Evolutionary conservation across 1,140 invertebrate species (phyloP).

Genomic region (Diprion similis): DNA sequence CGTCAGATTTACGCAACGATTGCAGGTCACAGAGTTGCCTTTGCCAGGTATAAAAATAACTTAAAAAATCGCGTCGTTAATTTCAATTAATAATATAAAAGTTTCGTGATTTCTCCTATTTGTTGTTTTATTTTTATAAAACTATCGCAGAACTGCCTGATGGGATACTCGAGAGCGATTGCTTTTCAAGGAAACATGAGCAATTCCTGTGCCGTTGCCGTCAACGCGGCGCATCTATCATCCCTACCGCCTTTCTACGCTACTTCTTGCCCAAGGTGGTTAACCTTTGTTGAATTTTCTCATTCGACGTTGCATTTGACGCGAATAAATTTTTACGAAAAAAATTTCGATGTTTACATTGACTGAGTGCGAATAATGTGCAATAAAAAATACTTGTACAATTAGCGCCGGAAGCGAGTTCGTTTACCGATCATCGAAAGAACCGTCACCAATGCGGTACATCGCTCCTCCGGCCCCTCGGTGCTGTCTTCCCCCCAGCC

Average conservation of each 20-base stretch:
- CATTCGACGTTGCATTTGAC: too few species aligned
- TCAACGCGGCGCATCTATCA: conserved; percentile 38
- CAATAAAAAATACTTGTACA: conserved; percentile 20
- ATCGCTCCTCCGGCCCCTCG: conserved; percentile 17
- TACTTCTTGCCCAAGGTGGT: conserved; percentile 36
- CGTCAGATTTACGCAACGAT: conserved; percentile 25
- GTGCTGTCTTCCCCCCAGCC: conserved; percentile 32
- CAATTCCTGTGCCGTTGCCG: conserved; percentile 45
- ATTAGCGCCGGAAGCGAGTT: conserved; percentile 28
- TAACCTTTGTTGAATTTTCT: too few species aligned
- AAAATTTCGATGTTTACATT: too few species aligned
- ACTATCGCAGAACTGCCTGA: conserved; percentile 43
- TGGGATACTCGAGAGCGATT: conserved; percentile 48
- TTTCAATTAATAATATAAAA: conserved; percentile 2
- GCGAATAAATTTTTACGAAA: too few species aligned
- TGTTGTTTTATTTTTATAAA: conserved; percentile 23
- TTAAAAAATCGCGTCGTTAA: not conserved
- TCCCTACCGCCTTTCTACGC: conserved; percentile 38
- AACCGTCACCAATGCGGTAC: conserved; percentile 32
- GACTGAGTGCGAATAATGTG: too few species aligned
- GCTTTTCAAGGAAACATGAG: conserved; percentile 50
- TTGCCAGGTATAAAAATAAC: conserved; percentile 45
- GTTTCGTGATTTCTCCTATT: not conserved
- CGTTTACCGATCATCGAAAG: conserved; percentile 35
- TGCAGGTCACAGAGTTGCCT: conserved; percentile 47